A percentile compares a stretch with the other conserved stretches of the same genome.
Evolutionary conservation across 2,888 invertebrate genomes (phyloP).

Genomic region (Mesorhabditis sp.): DNA sequence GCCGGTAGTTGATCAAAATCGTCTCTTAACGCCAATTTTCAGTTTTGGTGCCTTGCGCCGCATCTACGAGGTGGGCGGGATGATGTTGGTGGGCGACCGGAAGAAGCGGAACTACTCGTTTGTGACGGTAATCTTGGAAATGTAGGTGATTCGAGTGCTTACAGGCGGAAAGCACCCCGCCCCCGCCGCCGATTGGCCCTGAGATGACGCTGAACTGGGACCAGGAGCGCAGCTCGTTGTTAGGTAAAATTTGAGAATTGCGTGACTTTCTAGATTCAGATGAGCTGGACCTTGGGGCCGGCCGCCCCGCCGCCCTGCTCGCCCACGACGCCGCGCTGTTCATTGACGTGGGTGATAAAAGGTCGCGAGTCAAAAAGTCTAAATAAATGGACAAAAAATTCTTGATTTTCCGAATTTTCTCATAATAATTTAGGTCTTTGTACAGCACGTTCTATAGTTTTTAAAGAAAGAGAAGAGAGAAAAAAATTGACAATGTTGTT

Average conservation of each 20-base stretch:
- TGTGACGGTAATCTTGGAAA: not conserved
- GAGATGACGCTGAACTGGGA: constrained; percentile 5
- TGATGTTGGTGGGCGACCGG: not conserved
- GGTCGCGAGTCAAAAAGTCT: not conserved
- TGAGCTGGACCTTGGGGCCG: not conserved
- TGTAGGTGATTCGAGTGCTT: too few species aligned
- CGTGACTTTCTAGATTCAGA: constrained; percentile 1
- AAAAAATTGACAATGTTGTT: too few species aligned
- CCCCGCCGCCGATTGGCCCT: not conserved
- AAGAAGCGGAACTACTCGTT: not conserved
- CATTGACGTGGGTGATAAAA: not conserved
- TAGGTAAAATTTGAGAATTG: not conserved
- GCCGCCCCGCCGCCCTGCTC: not conserved
- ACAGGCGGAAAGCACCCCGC: too few species aligned
- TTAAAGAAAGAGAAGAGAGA: too few species aligned
- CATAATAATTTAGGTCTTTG: too few species aligned
- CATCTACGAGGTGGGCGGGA: not conserved
- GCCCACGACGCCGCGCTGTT: not conserved
- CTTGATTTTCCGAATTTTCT: not conserved
- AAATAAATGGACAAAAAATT: not conserved
- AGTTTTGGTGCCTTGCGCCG: not conserved
- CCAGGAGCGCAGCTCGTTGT: not conserved
- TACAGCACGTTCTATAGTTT: too few species aligned
- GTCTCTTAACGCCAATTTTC: not conserved
- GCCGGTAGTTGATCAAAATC: not conserved